phyloP scores from a whole-genome alignment of 2,113 vertebrate genomes.

The Steatornis caripensis region DNA sequence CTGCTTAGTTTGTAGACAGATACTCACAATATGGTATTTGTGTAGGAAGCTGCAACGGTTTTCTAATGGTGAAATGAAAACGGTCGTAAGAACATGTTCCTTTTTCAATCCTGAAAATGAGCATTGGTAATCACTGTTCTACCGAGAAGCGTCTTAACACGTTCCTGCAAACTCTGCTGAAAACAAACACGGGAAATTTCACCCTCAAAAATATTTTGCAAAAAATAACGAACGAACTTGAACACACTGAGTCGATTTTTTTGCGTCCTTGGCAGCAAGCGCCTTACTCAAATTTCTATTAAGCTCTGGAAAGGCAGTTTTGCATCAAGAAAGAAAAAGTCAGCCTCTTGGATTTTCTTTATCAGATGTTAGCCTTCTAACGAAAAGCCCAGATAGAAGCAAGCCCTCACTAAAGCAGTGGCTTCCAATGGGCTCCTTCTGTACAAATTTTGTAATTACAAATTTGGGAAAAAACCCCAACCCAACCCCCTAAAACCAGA shows the following conservation, averaged over 20 bases:
- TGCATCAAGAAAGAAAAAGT: conserved; percentile 2
- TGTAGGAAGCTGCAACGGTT: not conserved
- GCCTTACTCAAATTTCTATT: not conserved
- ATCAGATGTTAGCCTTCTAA: not conserved
- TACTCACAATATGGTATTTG: not conserved
- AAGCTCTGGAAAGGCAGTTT: not conserved
- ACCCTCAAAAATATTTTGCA: not conserved
- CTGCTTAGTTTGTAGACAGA: not conserved
- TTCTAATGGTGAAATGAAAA: not conserved
- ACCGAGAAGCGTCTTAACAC: not conserved
- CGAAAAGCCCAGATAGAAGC: not conserved
- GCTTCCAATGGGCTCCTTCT: not conserved
- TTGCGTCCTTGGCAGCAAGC: not conserved
- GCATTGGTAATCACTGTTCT: not conserved
- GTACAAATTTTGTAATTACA: not conserved
- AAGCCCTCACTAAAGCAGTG: not conserved
- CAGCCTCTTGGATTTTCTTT: not conserved
- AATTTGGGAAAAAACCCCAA: too few relatives aligned
- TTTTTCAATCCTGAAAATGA: conserved; percentile 29
- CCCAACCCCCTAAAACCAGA: not conserved
- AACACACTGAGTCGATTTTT: conserved; percentile 2
- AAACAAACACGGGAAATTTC: not conserved
- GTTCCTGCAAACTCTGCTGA: conserved; percentile 24
- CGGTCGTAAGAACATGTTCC: not conserved
- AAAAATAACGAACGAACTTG: not conserved